Conservation (phyloP, 2,888 invertebrate species). For the Melieria omissa region DNA sequence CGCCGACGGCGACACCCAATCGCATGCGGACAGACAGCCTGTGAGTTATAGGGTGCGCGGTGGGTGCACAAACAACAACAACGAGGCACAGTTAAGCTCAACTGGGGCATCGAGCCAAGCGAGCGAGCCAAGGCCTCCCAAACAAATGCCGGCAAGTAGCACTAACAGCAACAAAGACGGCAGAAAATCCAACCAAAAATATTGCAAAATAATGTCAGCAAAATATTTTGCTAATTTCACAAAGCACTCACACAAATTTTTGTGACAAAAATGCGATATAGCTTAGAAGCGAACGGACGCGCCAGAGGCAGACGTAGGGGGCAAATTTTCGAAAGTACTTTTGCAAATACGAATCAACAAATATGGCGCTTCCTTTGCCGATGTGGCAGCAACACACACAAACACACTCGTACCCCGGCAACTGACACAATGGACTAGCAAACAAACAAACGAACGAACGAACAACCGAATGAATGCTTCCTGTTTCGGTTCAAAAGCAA, state of each 20-base stretch:
- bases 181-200: no score
- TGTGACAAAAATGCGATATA: background rate
- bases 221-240: no score
- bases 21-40: no score
- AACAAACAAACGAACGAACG: background rate
- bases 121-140: constrained; percentile 13
- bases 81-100: constrained; percentile 48
- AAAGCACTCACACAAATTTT: constrained; percentile 1
- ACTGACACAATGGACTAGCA: background rate
- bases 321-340: background rate
- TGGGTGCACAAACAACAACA: no score
- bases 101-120: constrained; percentile 44
- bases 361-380: background rate
- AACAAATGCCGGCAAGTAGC: no score
- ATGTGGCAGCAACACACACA: background rate
- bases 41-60: no score
- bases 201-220: no score
- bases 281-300: background rate
- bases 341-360: background rate
- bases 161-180: no score
- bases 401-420: constrained; percentile 8
- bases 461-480: no score
- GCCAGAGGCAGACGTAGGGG: background rate
- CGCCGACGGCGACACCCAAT: no score
- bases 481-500: background rate